Evolutionary conservation across 2,113 vertebrate species (phyloP).

Genomic region (Perca schrenkii): DNA sequence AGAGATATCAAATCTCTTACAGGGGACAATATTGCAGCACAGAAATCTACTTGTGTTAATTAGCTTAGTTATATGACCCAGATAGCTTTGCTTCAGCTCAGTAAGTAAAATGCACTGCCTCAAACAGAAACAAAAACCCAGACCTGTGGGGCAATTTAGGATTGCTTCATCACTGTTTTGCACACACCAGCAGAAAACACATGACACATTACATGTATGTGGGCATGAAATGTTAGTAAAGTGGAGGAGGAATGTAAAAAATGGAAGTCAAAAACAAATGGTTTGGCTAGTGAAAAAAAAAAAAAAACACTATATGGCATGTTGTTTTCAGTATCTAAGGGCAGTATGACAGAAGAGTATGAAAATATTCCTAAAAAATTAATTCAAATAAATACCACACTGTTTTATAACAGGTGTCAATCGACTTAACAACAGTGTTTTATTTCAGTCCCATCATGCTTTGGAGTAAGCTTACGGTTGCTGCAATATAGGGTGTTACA

Average conservation of each 20-base stretch:
- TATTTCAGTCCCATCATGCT: conserved; percentile 35
- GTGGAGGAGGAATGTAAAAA: conserved; percentile 34
- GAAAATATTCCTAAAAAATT: background rate
- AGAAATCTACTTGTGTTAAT: conserved; percentile 17
- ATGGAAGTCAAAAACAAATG: background rate
- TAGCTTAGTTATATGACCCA: conserved; percentile 30
- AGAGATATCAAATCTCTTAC: conserved; percentile 24
- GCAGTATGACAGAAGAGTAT: background rate
- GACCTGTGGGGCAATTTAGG: conserved; percentile 4
- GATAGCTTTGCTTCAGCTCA: conserved; percentile 9
- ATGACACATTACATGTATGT: conserved; percentile 25
- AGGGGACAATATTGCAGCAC: conserved; percentile 2
- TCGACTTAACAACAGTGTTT: background rate
- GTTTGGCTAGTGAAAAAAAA: background rate
- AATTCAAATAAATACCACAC: background rate
- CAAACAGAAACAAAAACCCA: conserved; percentile 11
- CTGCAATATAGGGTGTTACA: conserved; percentile 47
- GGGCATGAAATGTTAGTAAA: conserved; percentile 46
- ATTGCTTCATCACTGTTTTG: background rate
- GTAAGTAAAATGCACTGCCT: conserved; percentile 12
- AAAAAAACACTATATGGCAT: background rate
- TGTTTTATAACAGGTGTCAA: background rate
- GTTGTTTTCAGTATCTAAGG: conserved; percentile 7
- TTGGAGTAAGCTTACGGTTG: conserved; percentile 42
- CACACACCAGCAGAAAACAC: conserved; percentile 47